Base-by-base conservation (phyloP, 2,113 vertebrate genomes). In the Tupaia tana region DNA sequence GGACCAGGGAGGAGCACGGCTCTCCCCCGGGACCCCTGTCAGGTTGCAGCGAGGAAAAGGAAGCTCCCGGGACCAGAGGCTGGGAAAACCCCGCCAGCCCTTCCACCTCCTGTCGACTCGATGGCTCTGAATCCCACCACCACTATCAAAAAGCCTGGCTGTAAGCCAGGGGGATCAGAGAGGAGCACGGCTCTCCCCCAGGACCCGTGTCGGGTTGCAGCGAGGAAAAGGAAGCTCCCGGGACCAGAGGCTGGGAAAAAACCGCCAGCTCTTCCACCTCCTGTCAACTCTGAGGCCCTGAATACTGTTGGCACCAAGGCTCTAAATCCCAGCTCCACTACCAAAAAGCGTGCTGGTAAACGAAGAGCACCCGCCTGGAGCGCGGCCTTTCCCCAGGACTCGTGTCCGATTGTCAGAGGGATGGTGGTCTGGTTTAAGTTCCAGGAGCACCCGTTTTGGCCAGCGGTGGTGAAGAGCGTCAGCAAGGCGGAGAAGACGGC, bases 391-490 rank as follows among this genome's bases (percentile, higher is more conserved):
- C 59, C 85, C 12, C 96, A 69, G 97, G 98, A 98, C 15, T 97
- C 97, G 0, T 29, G 97, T 3, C 59, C 96, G 0, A 97, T 98
- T 1, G 86, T 97, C 86, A 95, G 92, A 2, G 98, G 98, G 43
- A 95, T 90, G 79, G 43, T 98, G 94, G 98, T 98, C 25, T 99
- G 98, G 98, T 98, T 98, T 97, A 98, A 98, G 19, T 86, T 98
- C 77, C 94, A 96, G 1, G 89, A 96, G 0, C 98, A 97, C 4
- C 99, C 98, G 0, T 98, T 98, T 10, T 99, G 98, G 98, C 98
- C 98, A 1, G 98, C 98, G 0, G 96, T 99, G 99, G 99, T 99
- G 0, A 99, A 99, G 96, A 98, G 95, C 1, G 98, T 99, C 85
- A 98, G 98, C 89, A 90, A 63, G 67, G 99, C 98, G 27, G 86